A percentile compares a stretch with the other conserved stretches of the same genome.
Evolutionary conservation across 2,888 invertebrate species (phyloP).

Genomic region (Panzeria rudis): DNA sequence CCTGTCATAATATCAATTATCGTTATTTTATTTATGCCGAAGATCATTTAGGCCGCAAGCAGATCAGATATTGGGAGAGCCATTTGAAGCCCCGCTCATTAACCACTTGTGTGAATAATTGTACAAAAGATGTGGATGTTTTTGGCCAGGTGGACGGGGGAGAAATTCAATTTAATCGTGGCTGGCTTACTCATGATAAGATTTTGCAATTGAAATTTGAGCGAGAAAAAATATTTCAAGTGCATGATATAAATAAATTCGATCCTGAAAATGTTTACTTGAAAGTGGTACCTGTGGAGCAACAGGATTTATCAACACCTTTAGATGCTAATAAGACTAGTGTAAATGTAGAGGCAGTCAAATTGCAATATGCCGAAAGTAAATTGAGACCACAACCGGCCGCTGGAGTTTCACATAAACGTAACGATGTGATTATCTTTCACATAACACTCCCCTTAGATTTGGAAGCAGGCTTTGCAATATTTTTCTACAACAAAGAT

Average conservation of each 20-base stretch:
- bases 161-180: constrained; percentile 86
- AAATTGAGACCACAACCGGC: constrained; percentile 77
- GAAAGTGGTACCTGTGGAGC: constrained; percentile 82
- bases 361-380: constrained; percentile 79
- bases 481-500: constrained; percentile 75
- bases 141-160: constrained; percentile 66
- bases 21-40: constrained; percentile 81
- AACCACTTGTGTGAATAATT: constrained; percentile 56
- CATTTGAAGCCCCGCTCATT: constrained; percentile 85
- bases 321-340: constrained; percentile 67
- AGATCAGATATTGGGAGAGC: constrained; percentile 82
- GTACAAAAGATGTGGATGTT: constrained; percentile 31
- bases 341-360: constrained; percentile 78
- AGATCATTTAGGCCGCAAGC: constrained; percentile 79
- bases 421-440: constrained; percentile 79
- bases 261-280: constrained; percentile 83
- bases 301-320: constrained; percentile 60
- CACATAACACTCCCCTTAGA: constrained; percentile 79
- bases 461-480: constrained; percentile 74
- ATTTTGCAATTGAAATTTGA: constrained; percentile 91
- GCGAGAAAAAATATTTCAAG: constrained; percentile 88
- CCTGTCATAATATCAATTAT: constrained; percentile 85
- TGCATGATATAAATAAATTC: constrained; percentile 84
- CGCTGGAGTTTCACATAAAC: constrained; percentile 77
- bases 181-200: constrained; percentile 91